Evolutionary conservation across 2,888 invertebrate species (phyloP).

Genomic region (Myopa testacea): DNA sequence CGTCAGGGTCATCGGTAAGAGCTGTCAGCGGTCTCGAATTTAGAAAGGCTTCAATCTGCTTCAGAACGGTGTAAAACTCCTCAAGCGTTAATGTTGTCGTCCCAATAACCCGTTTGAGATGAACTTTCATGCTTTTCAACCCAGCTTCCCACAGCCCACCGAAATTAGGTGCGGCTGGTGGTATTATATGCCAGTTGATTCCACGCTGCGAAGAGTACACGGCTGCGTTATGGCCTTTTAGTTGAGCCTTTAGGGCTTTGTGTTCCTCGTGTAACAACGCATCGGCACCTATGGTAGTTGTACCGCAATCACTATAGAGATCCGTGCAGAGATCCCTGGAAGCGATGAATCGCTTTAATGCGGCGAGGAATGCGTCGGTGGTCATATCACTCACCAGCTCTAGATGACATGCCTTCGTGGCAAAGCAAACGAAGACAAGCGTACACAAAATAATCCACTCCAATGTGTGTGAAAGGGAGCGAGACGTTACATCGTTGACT

Average conservation of each 20-base stretch:
- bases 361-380: too few relatives aligned
- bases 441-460: conserved; percentile 39
- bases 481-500: conserved; percentile 3
- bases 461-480: conserved; percentile 34
- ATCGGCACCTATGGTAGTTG: neutral
- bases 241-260: conserved; percentile 3
- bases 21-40: too few relatives aligned
- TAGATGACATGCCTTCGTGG: conserved; percentile 41
- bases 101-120: conserved; percentile 40
- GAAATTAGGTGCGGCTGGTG: too few relatives aligned
- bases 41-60: too few relatives aligned
- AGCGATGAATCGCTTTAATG: conserved; percentile 1
- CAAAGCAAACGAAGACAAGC: conserved; percentile 41
- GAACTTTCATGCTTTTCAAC: conserved; percentile 40
- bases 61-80: too few relatives aligned
- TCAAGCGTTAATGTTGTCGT: neutral
- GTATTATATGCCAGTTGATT: conserved; percentile 40
- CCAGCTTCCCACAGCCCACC: too few relatives aligned
- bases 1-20: too few relatives aligned
- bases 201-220: conserved; percentile 20
- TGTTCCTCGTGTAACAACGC: neutral
- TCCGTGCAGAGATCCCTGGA: neutral
- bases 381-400: conserved; percentile 43
- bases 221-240: neutral
- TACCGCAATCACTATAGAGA: neutral